These are phyloP conservation scores for Ceyx erithaca DNA, from an alignment of 2,797 vertebrate genomes.

Conservation along the genomic window DNA sequence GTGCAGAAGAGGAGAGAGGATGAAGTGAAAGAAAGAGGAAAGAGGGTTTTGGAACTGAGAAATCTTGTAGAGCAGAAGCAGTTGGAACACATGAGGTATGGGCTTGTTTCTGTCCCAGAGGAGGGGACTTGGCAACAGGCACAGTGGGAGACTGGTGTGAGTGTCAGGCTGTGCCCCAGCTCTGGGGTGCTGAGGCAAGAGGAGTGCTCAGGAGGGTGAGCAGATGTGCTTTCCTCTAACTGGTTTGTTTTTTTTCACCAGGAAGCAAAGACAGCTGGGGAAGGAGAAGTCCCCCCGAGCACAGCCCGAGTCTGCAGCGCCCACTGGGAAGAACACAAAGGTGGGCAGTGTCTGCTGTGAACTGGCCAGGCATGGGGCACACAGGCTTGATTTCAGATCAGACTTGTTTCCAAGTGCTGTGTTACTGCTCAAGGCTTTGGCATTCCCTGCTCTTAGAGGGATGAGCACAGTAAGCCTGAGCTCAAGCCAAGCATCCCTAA, in stretches of 20 bases:
- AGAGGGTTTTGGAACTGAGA: conserved; percentile 30
- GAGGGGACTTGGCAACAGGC: neutral
- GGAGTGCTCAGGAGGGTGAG: neutral
- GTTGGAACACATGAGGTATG: neutral
- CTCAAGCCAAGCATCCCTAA: too few species aligned
- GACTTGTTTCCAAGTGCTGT: neutral
- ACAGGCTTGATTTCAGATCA: neutral
- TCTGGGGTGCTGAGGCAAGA: neutral
- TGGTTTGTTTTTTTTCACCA: neutral
- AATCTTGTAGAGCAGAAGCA: conserved; percentile 22
- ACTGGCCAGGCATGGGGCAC: neutral
- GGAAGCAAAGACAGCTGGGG: neutral
- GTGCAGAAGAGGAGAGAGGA: conserved; percentile 20
- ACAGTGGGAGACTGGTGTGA: neutral
- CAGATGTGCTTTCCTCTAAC: fast-evolving
- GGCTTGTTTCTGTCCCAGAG: neutral
- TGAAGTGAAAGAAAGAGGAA: conserved; percentile 16
- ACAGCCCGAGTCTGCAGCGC: neutral
- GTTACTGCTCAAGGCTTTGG: neutral
- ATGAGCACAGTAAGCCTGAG: fast-evolving
- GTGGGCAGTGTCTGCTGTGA: neutral
- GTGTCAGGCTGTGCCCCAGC: neutral
- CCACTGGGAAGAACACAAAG: neutral
- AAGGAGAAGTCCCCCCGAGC: neutral
- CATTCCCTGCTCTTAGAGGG: neutral